phyloP scores from a whole-genome alignment of 2,888 invertebrate genomes.

The Anodontia alba region DNA sequence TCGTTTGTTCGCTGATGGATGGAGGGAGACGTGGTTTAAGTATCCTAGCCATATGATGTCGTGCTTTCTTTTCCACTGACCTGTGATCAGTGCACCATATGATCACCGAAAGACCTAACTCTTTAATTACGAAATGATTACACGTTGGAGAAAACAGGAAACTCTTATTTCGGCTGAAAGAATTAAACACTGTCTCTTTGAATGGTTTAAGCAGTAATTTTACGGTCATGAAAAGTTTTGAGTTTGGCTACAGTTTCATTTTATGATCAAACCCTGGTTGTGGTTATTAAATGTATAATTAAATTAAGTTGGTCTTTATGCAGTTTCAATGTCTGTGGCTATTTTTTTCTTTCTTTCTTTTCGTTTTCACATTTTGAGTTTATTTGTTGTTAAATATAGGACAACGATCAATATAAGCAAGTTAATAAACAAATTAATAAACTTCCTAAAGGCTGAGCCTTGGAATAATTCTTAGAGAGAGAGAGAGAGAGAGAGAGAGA shows the following conservation, averaged over 20 bases:
- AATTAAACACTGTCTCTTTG: slow-evolving; percentile 28
- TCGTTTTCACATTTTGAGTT: too few species aligned
- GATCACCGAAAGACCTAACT: slow-evolving; percentile 38
- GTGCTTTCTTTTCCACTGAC: background rate
- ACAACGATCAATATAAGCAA: too few species aligned
- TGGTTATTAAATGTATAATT: slow-evolving; percentile 14
- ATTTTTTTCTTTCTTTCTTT: too few species aligned
- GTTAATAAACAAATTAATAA: too few species aligned
- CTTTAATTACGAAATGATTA: slow-evolving; percentile 59
- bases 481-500: too few species aligned
- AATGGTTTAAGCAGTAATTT: slow-evolving; percentile 30
- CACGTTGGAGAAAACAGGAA: slow-evolving; percentile 16
- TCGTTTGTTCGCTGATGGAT: slow-evolving; percentile 48
- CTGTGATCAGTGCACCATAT: slow-evolving; percentile 35
- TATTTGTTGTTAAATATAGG: too few species aligned
- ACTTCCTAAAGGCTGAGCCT: too few species aligned
- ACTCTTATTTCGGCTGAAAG: background rate
- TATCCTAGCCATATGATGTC: background rate
- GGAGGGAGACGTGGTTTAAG: slow-evolving; percentile 12
- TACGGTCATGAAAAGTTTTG: slow-evolving; percentile 21
- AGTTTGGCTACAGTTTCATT: slow-evolving; percentile 15
- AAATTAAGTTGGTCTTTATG: slow-evolving; percentile 12
- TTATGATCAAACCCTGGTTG: background rate
- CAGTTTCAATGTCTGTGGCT: background rate
- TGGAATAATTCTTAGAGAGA: too few species aligned